Base-by-base conservation (phyloP, 2,113 vertebrate species). In the Peromyscus maniculatus region DNA sequence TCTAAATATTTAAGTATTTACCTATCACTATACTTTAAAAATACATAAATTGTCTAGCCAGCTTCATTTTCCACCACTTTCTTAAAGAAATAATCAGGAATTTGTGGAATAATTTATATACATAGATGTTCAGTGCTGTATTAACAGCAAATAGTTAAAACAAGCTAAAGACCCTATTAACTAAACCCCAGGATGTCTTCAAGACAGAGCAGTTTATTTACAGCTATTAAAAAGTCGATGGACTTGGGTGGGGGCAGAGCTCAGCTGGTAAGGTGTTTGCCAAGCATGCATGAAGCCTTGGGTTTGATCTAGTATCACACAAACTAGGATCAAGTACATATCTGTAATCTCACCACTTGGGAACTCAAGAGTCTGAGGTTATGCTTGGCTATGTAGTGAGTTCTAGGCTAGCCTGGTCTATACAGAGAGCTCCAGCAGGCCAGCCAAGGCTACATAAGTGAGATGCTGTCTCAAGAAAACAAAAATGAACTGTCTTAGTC, bases 111-210 rank as follows among this genome's bases (percentile, higher is more conserved):
- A 52, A 82, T 82, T 96, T 93, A 94, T 75, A 19, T 96, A 84
- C 15, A 74, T 0, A 90, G 55, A 95, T 87, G 13, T n/a, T 80
- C 71, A 87, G 75, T 89, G 43, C 21, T 91, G 4, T 74, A 77
- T 21, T 91, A 93, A 87, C 16, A 95, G 57, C 95, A 94, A 97
- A 87, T 94, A 82, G 52, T 94, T 86, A 19, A 67, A 78, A 87
- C 31, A 92, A 86, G n/a, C 16, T 49, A 93, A 90, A 94, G 57
- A 36, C 11, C 26, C 80, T 67, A 72, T 43, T 46, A 95, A 26
- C 59, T 79, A 97, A 96, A 87, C 10, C 16, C 66, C 1, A 93
- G 36, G 26, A 16, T 59, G 66, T 72, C 21, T 87, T 94, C 49
- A 87, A 21, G 62, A 89, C 59, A 7, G 33, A 91, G 93, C 1